phyloP scores from a whole-genome alignment of 92 coral and sea anemone genomes.

The Parazoanthus darwini region DNA sequence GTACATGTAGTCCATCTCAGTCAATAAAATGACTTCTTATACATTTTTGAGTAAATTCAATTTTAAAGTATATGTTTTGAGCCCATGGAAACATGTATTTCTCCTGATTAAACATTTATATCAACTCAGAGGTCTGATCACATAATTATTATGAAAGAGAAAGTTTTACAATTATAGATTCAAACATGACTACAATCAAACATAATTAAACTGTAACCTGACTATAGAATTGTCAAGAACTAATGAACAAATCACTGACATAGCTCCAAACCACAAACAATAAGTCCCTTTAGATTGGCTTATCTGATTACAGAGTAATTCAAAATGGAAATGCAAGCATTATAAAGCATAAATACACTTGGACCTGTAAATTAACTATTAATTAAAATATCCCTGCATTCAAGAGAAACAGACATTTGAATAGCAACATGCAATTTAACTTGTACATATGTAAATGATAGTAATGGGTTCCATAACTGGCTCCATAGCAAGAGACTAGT shows the following conservation, averaged over 20 bases:
- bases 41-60: conserved; percentile 8
- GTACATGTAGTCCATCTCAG: not conserved
- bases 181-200: conserved; percentile 14
- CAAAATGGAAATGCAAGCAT: not conserved
- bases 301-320: not conserved
- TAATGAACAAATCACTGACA: conserved; percentile 4
- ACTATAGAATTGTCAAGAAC: not conserved
- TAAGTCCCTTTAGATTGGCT: not conserved
- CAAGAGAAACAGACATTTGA: no score
- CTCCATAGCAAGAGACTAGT: no score
- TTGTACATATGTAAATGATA: no score
- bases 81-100: conserved; percentile 83
- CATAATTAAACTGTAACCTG: not conserved
- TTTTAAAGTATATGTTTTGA: conserved; percentile 53
- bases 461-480: no score
- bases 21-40: not conserved
- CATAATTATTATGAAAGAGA: not conserved
- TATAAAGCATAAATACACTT: not conserved
- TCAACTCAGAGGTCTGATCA: not conserved
- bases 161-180: not conserved
- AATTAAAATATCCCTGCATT: no score
- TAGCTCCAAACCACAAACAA: conserved; percentile 18
- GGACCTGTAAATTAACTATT: not conserved
- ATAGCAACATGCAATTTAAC: no score
- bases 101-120: conserved; percentile 64